phyloP scores from a whole-genome alignment of 92 coral and sea anemone genomes.

The Zoanthus solanderi region DNA sequence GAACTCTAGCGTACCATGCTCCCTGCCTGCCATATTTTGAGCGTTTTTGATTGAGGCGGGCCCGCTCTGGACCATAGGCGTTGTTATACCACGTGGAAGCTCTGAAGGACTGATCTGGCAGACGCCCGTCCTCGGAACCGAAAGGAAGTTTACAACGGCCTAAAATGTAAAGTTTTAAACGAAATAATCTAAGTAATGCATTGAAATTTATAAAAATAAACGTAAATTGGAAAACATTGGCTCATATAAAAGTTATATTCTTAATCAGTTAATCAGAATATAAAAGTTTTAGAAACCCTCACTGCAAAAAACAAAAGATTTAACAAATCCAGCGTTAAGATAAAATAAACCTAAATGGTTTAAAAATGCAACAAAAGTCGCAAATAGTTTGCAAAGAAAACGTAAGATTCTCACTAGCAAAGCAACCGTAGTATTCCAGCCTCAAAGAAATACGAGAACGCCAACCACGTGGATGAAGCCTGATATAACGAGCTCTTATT shows the following conservation, averaged over 20 bases:
- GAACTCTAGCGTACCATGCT: conserved; percentile 73
- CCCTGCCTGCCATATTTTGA: conserved; percentile 71
- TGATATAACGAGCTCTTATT: conserved; percentile 72
- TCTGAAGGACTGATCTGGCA: conserved; percentile 46
- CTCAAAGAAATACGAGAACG: conserved; percentile 75
- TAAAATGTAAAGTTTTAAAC: neutral
- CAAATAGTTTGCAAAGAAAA: no score
- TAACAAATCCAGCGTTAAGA: no score
- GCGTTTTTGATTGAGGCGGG: conserved; percentile 67
- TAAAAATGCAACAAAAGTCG: neutral
- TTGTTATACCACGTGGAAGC: conserved; percentile 71
- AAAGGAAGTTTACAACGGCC: conserved; percentile 80
- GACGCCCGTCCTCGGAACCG: conserved; percentile 32
- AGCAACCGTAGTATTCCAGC: conserved; percentile 87
- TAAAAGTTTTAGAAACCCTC: no score
- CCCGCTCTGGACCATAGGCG: conserved; percentile 85
- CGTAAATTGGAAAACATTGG: neutral
- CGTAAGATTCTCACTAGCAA: conserved; percentile 59
- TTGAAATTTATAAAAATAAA: neutral
- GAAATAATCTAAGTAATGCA: neutral
- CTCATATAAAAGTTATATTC: no score
- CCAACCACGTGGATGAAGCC: conserved; percentile 78
- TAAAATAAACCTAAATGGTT: no score
- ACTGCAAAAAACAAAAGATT: no score
- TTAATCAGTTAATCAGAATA: no score